phyloP scores from a whole-genome alignment of 2,888 invertebrate genomes.

The Idaea aversata region DNA sequence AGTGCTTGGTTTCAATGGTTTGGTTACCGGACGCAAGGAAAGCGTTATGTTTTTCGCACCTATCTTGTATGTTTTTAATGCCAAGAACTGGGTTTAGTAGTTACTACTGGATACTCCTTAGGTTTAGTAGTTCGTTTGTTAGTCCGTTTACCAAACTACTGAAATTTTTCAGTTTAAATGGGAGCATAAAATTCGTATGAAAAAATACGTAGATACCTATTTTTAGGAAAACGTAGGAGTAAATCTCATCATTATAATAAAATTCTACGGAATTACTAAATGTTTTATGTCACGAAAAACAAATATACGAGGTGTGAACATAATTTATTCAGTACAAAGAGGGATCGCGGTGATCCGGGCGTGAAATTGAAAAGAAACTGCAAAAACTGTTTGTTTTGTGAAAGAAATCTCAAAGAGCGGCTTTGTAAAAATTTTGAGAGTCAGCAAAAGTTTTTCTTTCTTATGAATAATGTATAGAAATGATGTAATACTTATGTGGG shows the following conservation, averaged over 20 bases:
- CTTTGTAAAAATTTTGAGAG: slow-evolving; percentile 21
- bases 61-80: no score
- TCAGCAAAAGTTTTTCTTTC: slow-evolving; percentile 20
- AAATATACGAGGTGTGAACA: slow-evolving; percentile 65
- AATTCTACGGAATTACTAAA: not conserved
- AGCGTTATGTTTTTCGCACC: no score
- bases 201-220: not conserved
- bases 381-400: slow-evolving; percentile 36
- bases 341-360: slow-evolving; percentile 50
- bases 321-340: slow-evolving; percentile 72
- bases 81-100: no score
- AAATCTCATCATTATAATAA: slow-evolving; percentile 8
- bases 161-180: no score
- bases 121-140: no score
- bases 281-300: slow-evolving; percentile 43
- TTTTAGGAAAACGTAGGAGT: not conserved
- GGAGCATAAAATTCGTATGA: no score
- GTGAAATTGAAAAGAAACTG: slow-evolving; percentile 72
- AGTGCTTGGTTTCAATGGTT: no score
- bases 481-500: slow-evolving; percentile 7
- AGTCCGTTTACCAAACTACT: no score
- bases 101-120: no score
- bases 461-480: slow-evolving; percentile 18
- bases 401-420: slow-evolving; percentile 21
- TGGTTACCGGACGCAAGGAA: no score